Conservation (phyloP, 2,113 vertebrate species). For the Pseudolaguvia tuberculata region DNA sequence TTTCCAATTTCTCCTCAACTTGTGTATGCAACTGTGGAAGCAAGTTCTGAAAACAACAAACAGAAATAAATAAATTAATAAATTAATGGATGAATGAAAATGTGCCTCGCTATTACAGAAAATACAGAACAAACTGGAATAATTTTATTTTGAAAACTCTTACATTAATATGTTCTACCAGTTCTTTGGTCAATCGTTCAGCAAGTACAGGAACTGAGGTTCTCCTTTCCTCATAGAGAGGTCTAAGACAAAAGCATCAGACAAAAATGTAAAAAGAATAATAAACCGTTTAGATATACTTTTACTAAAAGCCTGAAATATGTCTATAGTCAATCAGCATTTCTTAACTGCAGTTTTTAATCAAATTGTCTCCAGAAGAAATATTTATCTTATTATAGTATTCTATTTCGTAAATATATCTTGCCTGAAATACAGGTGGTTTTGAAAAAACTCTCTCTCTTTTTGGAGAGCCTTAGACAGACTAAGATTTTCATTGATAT, state of each 20-base stretch:
- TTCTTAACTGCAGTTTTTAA: no score
- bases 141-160: neutral
- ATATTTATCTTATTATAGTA: no score
- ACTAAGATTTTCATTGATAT: conserved; percentile 52
- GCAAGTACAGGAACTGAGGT: conserved; percentile 46
- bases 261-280: neutral
- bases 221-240: conserved; percentile 42
- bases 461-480: conserved; percentile 61
- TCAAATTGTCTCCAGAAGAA: no score
- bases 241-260: neutral
- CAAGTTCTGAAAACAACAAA: conserved; percentile 42
- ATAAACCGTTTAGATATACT: neutral
- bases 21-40: conserved; percentile 45
- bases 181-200: conserved; percentile 45
- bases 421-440: conserved; percentile 65
- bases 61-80: no score
- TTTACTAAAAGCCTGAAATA: neutral
- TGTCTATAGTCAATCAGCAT: neutral
- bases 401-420: no score
- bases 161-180: conserved; percentile 46
- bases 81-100: no score
- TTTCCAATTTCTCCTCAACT: conserved; percentile 35
- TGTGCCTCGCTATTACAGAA: neutral
- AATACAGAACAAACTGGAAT: neutral
- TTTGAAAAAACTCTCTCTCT: conserved; percentile 68